Evolutionary conservation across 2,888 invertebrate species (phyloP).

Genomic region (Coelogynopora nodosa): DNA sequence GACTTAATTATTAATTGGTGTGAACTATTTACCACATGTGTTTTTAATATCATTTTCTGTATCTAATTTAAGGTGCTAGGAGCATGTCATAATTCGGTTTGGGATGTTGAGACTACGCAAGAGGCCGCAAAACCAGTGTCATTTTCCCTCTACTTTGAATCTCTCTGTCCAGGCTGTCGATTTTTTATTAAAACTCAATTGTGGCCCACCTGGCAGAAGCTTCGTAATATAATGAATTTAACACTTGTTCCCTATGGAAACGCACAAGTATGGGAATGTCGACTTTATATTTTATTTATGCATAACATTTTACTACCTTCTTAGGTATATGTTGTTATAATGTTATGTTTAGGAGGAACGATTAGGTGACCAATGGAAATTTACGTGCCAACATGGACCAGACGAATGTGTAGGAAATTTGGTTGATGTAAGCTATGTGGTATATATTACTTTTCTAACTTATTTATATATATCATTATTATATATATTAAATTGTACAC

Average conservation of each 20-base stretch:
- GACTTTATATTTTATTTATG: not conserved
- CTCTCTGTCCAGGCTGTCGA: slow-evolving; percentile 58
- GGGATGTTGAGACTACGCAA: not conserved
- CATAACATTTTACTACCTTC: too few relatives aligned
- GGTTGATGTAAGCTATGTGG: slow-evolving; percentile 55
- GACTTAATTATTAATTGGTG: too few relatives aligned
- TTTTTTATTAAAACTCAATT: slow-evolving; percentile 53
- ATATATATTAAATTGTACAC: too few relatives aligned
- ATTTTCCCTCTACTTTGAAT: slow-evolving; percentile 58
- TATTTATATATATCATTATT: too few relatives aligned
- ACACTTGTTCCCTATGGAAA: slow-evolving; percentile 60
- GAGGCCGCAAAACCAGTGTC: slow-evolving; percentile 50
- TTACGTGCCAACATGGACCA: slow-evolving; percentile 59
- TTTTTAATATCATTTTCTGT: too few relatives aligned
- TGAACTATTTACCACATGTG: too few relatives aligned
- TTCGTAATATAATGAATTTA: slow-evolving; percentile 54
- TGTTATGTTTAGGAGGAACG: slow-evolving; percentile 51
- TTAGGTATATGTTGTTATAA: too few relatives aligned
- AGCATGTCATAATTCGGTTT: not conserved
- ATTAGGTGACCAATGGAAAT: slow-evolving; percentile 52
- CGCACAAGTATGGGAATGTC: too few relatives aligned
- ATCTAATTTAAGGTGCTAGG: not conserved
- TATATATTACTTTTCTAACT: too few relatives aligned
- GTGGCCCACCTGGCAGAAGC: slow-evolving; percentile 51
- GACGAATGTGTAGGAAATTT: slow-evolving; percentile 59